Percentiles rank a stretch among this genome's conserved stretches.
These are phyloP conservation scores for Aphelenchoides fujianensis DNA, from an alignment of 1,140 invertebrate species.

Conservation along the genomic window DNA sequence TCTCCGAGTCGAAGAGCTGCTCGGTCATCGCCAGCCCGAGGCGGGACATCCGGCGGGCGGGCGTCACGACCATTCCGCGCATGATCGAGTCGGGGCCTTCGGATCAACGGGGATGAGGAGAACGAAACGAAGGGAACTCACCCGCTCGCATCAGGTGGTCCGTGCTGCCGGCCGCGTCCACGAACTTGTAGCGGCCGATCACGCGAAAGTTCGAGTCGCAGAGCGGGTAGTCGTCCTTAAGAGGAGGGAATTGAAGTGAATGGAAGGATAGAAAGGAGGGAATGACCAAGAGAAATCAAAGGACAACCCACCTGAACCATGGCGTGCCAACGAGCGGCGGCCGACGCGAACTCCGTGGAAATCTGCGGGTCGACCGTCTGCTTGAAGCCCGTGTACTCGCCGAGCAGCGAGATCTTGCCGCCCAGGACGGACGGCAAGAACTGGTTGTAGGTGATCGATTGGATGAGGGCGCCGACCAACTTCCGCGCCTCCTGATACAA, in stretches of 20 bases:
- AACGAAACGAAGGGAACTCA: neutral
- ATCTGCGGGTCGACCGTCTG: slow-evolving; percentile 34
- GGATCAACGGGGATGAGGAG: slow-evolving; percentile 10
- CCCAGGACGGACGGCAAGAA: slow-evolving; percentile 47
- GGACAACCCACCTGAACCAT: slow-evolving; percentile 24
- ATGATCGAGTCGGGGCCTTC: neutral
- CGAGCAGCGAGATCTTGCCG: neutral
- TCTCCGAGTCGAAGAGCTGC: neutral
- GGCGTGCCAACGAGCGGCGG: slow-evolving; percentile 41
- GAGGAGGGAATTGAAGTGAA: neutral
- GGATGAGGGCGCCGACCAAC: slow-evolving; percentile 46
- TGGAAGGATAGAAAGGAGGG: too few species aligned
- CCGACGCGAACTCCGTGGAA: slow-evolving; percentile 40
- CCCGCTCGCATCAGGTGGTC: neutral
- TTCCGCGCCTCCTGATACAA: slow-evolving; percentile 42
- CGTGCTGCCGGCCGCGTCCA: neutral
- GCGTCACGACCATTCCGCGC: slow-evolving; percentile 6
- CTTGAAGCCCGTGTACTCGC: slow-evolving; percentile 39
- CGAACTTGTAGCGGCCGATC: slow-evolving; percentile 31
- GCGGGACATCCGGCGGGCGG: neutral
- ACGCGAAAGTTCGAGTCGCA: slow-evolving; percentile 34
- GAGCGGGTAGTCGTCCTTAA: slow-evolving; percentile 40
- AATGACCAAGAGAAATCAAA: neutral
- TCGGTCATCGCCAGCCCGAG: neutral
- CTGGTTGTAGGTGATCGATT: slow-evolving; percentile 45